Percentiles rank a stretch among this genome's conserved stretches.
Evolutionary conservation across 2,888 invertebrate species (phyloP).

Genomic region (Sussaba pulchella): DNA sequence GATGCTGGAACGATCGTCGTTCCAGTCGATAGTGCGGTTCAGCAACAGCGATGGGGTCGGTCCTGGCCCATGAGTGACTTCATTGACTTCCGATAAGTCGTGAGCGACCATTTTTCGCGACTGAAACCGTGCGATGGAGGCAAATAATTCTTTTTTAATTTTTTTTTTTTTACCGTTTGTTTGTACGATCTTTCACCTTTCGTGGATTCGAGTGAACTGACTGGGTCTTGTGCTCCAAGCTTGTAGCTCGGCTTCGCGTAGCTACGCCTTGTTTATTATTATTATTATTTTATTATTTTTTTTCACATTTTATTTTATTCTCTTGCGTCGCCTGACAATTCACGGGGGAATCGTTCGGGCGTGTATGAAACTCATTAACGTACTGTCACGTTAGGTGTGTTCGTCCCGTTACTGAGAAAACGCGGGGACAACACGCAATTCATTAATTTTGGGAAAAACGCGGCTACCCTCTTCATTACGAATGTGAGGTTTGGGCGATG

Average conservation of each 20-base stretch:
- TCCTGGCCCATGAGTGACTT: constrained; percentile 30
- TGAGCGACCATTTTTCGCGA: constrained; percentile 10
- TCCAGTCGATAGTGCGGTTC: constrained; percentile 57
- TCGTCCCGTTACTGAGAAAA: constrained; percentile 51
- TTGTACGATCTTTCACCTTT: constrained; percentile 38
- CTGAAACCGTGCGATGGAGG: background rate
- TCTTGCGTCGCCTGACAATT: background rate
- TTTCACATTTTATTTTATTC: background rate
- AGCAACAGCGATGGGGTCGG: constrained; percentile 50
- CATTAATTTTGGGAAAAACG: constrained; percentile 29
- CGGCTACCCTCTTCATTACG: background rate
- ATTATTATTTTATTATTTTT: background rate
- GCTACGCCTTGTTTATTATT: constrained; percentile 28
- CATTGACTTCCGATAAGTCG: constrained; percentile 37
- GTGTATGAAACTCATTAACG: constrained; percentile 2
- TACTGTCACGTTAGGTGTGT: constrained; percentile 44
- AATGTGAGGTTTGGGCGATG: background rate
- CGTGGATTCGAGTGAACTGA: constrained; percentile 37
- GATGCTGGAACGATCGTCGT: constrained; percentile 26
- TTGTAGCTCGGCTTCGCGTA: background rate
- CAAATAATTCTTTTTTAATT: background rate
- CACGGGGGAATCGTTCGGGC: constrained; percentile 36
- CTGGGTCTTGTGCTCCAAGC: background rate
- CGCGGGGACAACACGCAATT: constrained; percentile 56
- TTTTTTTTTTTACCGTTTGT: background rate